Conservation (phyloP, 2,888 invertebrate genomes). For the Pseudanteris insignis region DNA sequence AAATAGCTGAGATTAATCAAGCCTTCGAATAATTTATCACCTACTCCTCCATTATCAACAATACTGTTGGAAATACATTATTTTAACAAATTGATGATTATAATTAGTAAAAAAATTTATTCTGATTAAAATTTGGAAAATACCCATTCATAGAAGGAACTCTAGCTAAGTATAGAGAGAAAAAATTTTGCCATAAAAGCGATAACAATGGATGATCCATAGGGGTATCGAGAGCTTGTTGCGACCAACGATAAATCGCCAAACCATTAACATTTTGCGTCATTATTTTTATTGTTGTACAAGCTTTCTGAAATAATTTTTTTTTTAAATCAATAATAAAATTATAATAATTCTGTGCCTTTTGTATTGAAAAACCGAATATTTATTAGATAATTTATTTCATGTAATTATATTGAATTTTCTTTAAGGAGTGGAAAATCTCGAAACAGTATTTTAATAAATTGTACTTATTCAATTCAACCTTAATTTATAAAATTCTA, state of each 20-base stretch:
- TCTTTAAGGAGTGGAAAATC: too few relatives aligned
- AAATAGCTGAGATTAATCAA: constrained; percentile 73
- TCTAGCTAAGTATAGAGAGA: constrained; percentile 75
- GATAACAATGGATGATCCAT: constrained; percentile 76
- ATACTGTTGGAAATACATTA: too few relatives aligned
- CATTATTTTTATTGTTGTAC: constrained; percentile 69
- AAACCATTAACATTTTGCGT: constrained; percentile 70
- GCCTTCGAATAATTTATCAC: constrained; percentile 79
- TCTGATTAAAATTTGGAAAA: too few relatives aligned
- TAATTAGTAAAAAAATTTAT: too few relatives aligned
- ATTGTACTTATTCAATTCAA: too few relatives aligned
- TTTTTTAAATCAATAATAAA: background rate
- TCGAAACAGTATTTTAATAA: too few relatives aligned
- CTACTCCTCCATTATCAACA: constrained; percentile 72
- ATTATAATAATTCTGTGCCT: background rate
- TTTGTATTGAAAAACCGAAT: too few relatives aligned
- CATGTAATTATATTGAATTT: background rate
- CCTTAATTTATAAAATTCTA: too few relatives aligned
- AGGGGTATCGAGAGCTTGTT: constrained; percentile 76
- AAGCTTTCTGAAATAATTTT: constrained; percentile 69
- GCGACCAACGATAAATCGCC: constrained; percentile 79
- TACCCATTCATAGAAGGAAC: constrained; percentile 66
- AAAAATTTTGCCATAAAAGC: constrained; percentile 81
- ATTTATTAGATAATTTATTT: too few relatives aligned
- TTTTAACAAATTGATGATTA: too few relatives aligned